Evolutionary conservation across 2,888 invertebrate genomes (phyloP).

Genomic region (Platycheirus rosarum): DNA sequence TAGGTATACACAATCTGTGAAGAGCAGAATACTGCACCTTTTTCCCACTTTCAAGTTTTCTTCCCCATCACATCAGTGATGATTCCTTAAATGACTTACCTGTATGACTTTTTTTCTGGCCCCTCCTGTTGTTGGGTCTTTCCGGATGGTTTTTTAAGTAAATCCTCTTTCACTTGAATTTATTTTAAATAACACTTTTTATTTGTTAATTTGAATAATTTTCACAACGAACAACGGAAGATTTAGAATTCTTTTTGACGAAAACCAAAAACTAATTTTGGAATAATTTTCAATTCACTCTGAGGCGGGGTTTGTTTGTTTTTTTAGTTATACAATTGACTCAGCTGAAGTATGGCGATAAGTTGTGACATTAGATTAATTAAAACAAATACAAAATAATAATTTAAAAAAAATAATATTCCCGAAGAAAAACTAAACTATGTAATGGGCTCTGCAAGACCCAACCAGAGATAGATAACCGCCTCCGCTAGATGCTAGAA

Average conservation of each 20-base stretch:
- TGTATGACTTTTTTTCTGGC: slow-evolving; percentile 1
- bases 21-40: slow-evolving; percentile 51
- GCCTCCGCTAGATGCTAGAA: slow-evolving; percentile 61
- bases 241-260: background rate
- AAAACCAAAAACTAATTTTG: background rate
- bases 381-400: slow-evolving; percentile 36
- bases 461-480: slow-evolving; percentile 50
- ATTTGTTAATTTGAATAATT: slow-evolving; percentile 11
- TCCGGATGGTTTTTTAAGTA: background rate
- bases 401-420: slow-evolving; percentile 58
- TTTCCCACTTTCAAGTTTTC: background rate
- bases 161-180: slow-evolving; percentile 1
- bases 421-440: slow-evolving; percentile 44
- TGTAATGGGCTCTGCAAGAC: slow-evolving; percentile 49
- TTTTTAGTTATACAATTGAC: slow-evolving; percentile 27
- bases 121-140: background rate
- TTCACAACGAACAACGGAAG: slow-evolving; percentile 29
- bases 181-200: slow-evolving; percentile 27
- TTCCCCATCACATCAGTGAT: background rate
- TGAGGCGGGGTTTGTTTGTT: slow-evolving; percentile 46
- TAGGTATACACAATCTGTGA: slow-evolving; percentile 56
- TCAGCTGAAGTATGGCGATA: slow-evolving; percentile 34
- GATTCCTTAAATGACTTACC: slow-evolving; percentile 48
- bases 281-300: slow-evolving; percentile 47
- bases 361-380: slow-evolving; percentile 47